Evolutionary conservation across 1,140 invertebrate genomes (phyloP).

Genomic region (Drosophila melanica): DNA sequence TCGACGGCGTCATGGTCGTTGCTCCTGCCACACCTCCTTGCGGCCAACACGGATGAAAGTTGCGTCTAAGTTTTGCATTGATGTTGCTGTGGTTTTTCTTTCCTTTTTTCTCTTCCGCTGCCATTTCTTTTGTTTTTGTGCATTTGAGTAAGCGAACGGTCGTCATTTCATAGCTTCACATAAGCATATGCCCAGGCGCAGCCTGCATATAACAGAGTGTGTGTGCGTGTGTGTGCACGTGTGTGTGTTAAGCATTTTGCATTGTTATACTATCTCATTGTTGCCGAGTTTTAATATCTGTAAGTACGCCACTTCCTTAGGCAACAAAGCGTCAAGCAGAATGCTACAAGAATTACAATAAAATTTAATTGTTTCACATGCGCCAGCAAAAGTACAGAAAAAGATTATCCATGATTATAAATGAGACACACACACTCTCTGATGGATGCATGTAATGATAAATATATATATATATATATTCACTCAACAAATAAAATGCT

Average conservation of each 20-base stretch:
- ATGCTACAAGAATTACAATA: constrained; percentile 29
- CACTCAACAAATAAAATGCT: too few relatives aligned
- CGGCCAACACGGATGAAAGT: background rate
- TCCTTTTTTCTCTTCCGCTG: constrained; percentile 21
- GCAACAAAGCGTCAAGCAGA: constrained; percentile 33
- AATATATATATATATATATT: too few relatives aligned
- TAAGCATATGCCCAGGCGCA: constrained; percentile 62
- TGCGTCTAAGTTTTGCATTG: constrained; percentile 23
- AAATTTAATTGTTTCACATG: constrained; percentile 74
- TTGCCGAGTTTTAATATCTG: constrained; percentile 71
- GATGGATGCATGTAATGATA: background rate
- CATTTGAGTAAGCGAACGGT: constrained; percentile 41
- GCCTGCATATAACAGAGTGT: constrained; percentile 28
- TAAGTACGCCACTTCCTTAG: constrained; percentile 73
- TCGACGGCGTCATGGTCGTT: constrained; percentile 56
- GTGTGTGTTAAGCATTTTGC: constrained; percentile 71
- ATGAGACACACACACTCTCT: background rate
- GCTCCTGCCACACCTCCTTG: constrained; percentile 22
- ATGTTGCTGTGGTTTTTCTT: constrained; percentile 24
- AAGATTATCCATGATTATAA: background rate
- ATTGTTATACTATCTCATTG: constrained; percentile 65
- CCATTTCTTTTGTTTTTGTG: constrained; percentile 42
- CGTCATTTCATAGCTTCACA: constrained; percentile 53
- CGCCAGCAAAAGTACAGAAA: constrained; percentile 27
- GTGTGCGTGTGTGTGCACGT: constrained; percentile 35